Base-by-base conservation (phyloP, 2,797 vertebrate genomes). In the Sebastes variabilis region DNA sequence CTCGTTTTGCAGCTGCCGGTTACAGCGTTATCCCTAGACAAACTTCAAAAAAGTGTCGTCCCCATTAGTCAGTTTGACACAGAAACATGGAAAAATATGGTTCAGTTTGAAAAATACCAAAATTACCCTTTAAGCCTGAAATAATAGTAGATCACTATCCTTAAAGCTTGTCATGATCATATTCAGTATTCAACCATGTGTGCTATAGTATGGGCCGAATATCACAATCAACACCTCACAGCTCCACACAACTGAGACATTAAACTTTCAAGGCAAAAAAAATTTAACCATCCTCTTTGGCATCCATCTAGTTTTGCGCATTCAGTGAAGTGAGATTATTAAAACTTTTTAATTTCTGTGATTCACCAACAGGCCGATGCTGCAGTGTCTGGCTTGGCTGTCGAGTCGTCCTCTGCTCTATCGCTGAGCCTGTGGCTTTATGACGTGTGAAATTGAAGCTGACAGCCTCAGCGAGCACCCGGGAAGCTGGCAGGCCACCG, bases 381-480 rank as follows among this genome's bases (percentile, higher is more conserved):
- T 84, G 86, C 74, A 66, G 72, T n/a, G 32, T 16, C 25, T 52
- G 54, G 78, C 66, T 9, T 6, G 52, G 32, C 64, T 49, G 70
- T 70, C 16, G 67, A 72, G 34, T 30, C 18, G 70, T 68, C 82
- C 82, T 78, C 73, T 77, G 68, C 80, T 80, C 73, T 46, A 62
- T 60, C 30, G 73, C 72, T 0, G 72, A 78, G 72, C 49, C 56
- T 87, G 87, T 54, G 1, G 9, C 74, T 92, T 93, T 85, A 88
- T 91, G 89, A 75, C 6, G 61, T 90, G 90, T 92, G 86, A 90
- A 93, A 93, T 83, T 87, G 80, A 92, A 89, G 83, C 73, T 2
- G 78, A 86, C 90, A 80, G 76, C 68, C 54, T 85, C 16, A 55
- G 66, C 10, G 64, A 84, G 72, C 42, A 12, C 65, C 49, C 58